phyloP scores from a whole-genome alignment of 2,797 vertebrate genomes.

The Gobio occitaniae region DNA sequence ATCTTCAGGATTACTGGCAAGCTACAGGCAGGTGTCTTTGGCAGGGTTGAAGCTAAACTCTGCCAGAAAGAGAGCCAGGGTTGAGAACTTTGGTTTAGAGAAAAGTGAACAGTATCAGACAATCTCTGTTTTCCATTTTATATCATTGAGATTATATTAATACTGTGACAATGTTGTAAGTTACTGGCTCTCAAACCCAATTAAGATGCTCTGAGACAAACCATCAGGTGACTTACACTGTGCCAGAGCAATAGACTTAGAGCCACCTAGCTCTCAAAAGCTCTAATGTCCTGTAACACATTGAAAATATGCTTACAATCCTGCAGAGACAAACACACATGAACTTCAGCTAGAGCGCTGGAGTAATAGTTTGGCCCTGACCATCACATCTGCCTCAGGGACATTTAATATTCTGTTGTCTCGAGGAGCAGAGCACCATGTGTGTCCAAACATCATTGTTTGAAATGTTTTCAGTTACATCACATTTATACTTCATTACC shows the following conservation, averaged over 20 bases:
- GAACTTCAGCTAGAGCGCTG: neutral
- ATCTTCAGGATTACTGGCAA: neutral
- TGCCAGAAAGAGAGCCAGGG: neutral
- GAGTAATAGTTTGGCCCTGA: conserved; percentile 12
- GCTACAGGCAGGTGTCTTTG: too few relatives aligned
- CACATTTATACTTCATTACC: conserved; percentile 65
- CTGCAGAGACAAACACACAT: conserved; percentile 15
- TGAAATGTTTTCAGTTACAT: conserved; percentile 71
- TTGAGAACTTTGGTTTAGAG: neutral
- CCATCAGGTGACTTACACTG: neutral
- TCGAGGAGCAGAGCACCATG: conserved; percentile 2
- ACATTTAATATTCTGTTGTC: conserved; percentile 26
- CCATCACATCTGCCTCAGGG: conserved; percentile 7
- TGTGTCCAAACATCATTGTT: conserved; percentile 65
- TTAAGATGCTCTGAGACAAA: neutral
- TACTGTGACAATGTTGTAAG: neutral
- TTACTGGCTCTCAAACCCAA: neutral
- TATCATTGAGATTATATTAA: neutral
- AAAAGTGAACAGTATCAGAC: neutral
- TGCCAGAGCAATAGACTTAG: neutral
- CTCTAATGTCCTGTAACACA: neutral
- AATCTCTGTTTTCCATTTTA: neutral
- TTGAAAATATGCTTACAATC: neutral
- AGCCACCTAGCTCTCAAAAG: neutral
- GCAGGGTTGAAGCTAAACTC: neutral